Conservation (phyloP, 2,888 invertebrate species). For the Polydesmus complanatus region DNA sequence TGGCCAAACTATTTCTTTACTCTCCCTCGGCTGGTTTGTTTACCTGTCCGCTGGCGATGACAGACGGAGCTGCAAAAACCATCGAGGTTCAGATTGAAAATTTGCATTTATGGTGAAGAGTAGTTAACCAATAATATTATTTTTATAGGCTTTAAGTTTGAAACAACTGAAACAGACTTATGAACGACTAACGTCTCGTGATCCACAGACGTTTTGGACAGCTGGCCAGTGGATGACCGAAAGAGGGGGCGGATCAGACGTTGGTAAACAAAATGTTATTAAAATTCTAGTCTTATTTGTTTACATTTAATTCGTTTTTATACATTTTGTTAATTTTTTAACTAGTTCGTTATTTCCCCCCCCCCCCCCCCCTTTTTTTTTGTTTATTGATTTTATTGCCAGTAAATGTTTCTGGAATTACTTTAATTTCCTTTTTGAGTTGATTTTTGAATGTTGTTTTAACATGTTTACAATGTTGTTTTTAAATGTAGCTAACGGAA, state of each 20-base stretch:
- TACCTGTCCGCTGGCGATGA: slow-evolving; percentile 44
- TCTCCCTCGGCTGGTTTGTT: slow-evolving; percentile 40
- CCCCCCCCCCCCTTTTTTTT: no score
- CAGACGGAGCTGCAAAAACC: slow-evolving; percentile 43
- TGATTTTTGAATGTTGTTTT: slow-evolving; percentile 5
- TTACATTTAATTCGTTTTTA: neutral
- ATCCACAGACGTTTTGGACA: slow-evolving; percentile 40
- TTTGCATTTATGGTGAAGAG: neutral
- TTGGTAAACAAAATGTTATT: slow-evolving; percentile 29
- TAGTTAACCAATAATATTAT: slow-evolving; percentile 1
- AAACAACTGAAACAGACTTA: slow-evolving; percentile 22
- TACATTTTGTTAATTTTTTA: no score
- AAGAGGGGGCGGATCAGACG: slow-evolving; percentile 42
- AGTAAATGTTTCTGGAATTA: no score
- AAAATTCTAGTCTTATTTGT: neutral
- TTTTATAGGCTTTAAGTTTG: slow-evolving; percentile 19
- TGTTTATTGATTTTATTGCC: no score
- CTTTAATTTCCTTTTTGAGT: slow-evolving; percentile 5
- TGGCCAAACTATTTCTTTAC: slow-evolving; percentile 39
- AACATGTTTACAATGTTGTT: neutral
- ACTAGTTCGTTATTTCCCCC: no score
- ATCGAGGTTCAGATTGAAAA: slow-evolving; percentile 29
- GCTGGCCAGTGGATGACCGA: slow-evolving; percentile 49
- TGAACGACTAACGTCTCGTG: slow-evolving; percentile 31
- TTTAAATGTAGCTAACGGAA: slow-evolving; percentile 31